Percentiles rank a stretch among this genome's conserved stretches.
Conservation (phyloP, 64 coral and sea anemone species). For the Actinia equina region DNA sequence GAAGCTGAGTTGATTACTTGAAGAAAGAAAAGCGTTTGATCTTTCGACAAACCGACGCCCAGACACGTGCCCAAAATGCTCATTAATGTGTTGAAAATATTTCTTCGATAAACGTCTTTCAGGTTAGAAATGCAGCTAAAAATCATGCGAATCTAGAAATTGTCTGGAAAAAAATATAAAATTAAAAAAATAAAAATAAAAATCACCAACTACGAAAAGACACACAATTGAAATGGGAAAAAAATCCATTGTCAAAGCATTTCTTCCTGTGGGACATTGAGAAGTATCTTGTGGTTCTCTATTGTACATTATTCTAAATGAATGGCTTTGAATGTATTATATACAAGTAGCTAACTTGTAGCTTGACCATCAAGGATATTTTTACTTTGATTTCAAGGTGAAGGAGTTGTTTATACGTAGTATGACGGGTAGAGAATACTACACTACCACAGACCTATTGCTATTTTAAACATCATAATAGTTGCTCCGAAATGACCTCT, state of each 20-base stretch:
- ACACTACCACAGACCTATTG: background rate
- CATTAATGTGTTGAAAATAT: no score
- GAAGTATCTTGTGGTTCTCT: background rate
- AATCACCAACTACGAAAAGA: no score
- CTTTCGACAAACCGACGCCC: background rate
- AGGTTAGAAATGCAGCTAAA: background rate
- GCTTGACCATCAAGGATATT: background rate
- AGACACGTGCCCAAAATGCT: background rate
- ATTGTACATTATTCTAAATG: background rate
- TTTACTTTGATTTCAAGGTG: conserved; percentile 13
- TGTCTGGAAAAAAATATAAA: background rate
- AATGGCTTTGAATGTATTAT: background rate
- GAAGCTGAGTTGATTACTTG: background rate
- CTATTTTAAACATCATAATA: background rate
- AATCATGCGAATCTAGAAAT: background rate
- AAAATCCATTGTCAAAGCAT: background rate
- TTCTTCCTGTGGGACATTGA: background rate
- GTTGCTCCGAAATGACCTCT: background rate
- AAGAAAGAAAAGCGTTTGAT: background rate
- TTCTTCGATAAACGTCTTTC: no score
- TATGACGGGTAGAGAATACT: background rate
- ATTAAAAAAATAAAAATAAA: background rate
- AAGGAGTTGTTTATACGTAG: background rate
- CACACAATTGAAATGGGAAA: background rate
- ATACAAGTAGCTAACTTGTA: background rate